Base-by-base conservation (phyloP, 2,797 vertebrate genomes). In the Liparis tanakae region DNA sequence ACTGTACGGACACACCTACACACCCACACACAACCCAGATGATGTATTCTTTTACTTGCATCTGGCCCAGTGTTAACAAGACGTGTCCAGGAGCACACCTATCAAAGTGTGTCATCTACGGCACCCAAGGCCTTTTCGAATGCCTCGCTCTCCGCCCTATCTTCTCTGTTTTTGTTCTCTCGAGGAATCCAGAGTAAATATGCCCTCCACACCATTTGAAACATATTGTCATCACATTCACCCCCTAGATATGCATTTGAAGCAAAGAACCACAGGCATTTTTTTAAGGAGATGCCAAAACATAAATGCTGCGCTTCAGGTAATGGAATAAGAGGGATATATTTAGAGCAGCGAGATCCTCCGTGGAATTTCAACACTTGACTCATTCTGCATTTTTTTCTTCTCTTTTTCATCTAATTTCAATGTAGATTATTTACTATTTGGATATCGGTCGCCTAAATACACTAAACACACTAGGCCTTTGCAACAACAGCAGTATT, bases 181-280 rank as follows among this genome's bases (percentile, higher is more conserved):
- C n/a, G 56, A 88, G 87, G 85, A 92, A 90, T 83, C 64, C 68
- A 86, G 74, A 88, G 83, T 89, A 90, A 89, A 91, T 89, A 90
- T 89, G 81, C 89, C 87, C 89, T 88, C 67, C 46, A 70, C 70
- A 85, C 84, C 70, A 72, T 89, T 84, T 89, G 62, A 87, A 89
- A 85, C 63, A 83, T 88, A 89, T 88, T 90, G 85, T 90, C 87
- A 90, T 87, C 79, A 74, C 70, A 81, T 82, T 85, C 65, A 90
- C 75, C 87, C 87, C 80, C 77, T 25, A 93, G 89, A 85, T 91
- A 93, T 88, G 61, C 70, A 89, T 90, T 92, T 89, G 76, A 85
- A 87, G 70, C 57, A 76, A 83, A 79, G 85, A 87, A 89, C 88
- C 81, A 85, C 44, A 83, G 85, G 86, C 84, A 76, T 80, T 68